Base-by-base conservation (phyloP, 2,113 vertebrate genomes). In the Lucifuga dentata region DNA sequence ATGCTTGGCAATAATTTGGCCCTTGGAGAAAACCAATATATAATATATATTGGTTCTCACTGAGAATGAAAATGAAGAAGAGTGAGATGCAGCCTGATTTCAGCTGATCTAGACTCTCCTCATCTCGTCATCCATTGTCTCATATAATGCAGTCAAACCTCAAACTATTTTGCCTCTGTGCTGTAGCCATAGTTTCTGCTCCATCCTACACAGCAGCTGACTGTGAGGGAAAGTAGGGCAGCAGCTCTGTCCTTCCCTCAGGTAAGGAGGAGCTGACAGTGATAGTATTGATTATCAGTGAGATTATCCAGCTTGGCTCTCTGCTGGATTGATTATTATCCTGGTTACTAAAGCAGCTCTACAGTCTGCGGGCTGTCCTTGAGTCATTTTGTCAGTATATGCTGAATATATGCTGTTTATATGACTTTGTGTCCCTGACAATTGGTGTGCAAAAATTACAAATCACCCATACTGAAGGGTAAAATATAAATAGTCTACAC, bases 261-360 rank as follows among this genome's bases (percentile, higher is more conserved):
- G 67, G 71, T 73, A 26, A 58, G 70, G 55, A 58, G 51, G 43
- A 65, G 57, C 39, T 62, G 73, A 65, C 64, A 77, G 62, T 17
- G 38, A 73, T 58, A 36, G 49, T 78, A 83, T 81, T 68, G 76
- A 85, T 85, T 68, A 53, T 62, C 44, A 39, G 3, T 63, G 55
- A 74, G 65, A 43, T 76, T 58, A 57, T 23, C 20, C 4, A 16
- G 58, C 20, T 43, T 62, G 39, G 52, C 1, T 49, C 43, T 40
- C 40, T 67, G 48, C 60, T 38, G 16, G 58, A 62, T 15, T 23
- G 71, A 77, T 35, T 11, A 36, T 63, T 45, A 0, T 68, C n/a
- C 53, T 51, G 24, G 38, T 19, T 50, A 21, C 26, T 58, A 33
- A 46, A 61, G 43, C 38, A 45, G 19, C 29, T 50, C 62, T 60